Evolutionary conservation across 2,113 vertebrate genomes (phyloP).

Genomic region (Ctenomys sociabilis): DNA sequence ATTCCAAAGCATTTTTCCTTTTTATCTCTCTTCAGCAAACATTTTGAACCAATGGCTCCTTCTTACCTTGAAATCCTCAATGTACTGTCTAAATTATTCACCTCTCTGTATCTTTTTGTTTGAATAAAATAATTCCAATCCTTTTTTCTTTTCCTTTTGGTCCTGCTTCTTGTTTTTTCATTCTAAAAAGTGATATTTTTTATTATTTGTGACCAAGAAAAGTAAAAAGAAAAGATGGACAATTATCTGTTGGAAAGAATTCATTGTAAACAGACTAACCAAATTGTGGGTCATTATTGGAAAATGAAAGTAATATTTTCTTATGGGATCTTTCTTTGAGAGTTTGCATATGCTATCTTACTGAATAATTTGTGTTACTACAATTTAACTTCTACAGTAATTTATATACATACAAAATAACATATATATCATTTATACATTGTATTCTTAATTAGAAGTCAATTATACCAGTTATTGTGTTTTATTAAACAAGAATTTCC

Average conservation of each 20-base stretch:
- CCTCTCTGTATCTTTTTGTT: constrained; percentile 58
- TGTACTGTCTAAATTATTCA: constrained; percentile 28
- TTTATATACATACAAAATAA: not conserved
- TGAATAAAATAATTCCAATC: constrained; percentile 37
- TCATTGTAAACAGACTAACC: not conserved
- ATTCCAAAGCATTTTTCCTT: constrained; percentile 5
- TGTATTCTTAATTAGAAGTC: not conserved
- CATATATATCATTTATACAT: not conserved
- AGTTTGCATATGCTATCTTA: not conserved
- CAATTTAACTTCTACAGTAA: not conserved
- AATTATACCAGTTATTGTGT: not conserved
- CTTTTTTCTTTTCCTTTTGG: constrained; percentile 61
- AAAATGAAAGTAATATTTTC: constrained; percentile 46
- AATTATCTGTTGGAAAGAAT: constrained; percentile 66
- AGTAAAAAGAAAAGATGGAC: constrained; percentile 61
- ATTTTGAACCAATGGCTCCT: constrained; percentile 52
- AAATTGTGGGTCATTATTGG: not conserved
- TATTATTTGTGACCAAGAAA: constrained; percentile 57
- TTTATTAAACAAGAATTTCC: not conserved
- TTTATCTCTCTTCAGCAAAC: constrained; percentile 9
- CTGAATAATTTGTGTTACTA: not conserved
- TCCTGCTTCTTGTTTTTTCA: constrained; percentile 55
- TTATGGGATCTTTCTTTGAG: not conserved
- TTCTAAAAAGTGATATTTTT: constrained; percentile 45
- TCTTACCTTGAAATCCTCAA: constrained; percentile 37